phyloP scores from a whole-genome alignment of 2,888 invertebrate species.

The Nomada hirtipes region DNA sequence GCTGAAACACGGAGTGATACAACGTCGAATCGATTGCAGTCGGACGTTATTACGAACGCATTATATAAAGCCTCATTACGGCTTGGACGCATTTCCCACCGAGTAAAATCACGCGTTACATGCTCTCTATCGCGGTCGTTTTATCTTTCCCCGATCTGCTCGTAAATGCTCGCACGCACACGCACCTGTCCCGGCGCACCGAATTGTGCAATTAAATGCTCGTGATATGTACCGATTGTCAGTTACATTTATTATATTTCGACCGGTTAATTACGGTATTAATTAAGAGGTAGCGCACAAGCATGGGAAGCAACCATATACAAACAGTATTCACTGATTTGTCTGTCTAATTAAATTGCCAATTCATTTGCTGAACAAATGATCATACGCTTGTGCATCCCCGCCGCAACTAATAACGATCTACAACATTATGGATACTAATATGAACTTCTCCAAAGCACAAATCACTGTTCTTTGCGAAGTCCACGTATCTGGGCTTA shows the following conservation, averaged over 20 bases:
- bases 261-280: background rate
- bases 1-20: background rate
- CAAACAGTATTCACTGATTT: background rate
- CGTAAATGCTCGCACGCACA: background rate
- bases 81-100: background rate
- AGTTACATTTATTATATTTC: background rate
- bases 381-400: no score
- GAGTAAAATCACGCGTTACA: background rate
- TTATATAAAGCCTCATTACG: conserved; percentile 40
- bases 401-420: no score
- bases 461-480: background rate
- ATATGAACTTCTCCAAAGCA: no score
- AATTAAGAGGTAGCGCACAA: background rate
- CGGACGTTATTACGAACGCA: conserved; percentile 19
- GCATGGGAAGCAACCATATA: background rate
- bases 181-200: background rate
- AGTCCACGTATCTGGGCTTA: background rate
- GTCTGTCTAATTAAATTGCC: no score
- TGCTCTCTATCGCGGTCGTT: background rate
- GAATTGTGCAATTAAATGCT: background rate
- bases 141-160: background rate
- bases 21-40: conserved; percentile 15
- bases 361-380: no score
- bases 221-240: conserved; percentile 9
- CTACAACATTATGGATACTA: no score